phyloP scores from a whole-genome alignment of 2,888 invertebrate genomes.

The Chymomyza procnemis region DNA sequence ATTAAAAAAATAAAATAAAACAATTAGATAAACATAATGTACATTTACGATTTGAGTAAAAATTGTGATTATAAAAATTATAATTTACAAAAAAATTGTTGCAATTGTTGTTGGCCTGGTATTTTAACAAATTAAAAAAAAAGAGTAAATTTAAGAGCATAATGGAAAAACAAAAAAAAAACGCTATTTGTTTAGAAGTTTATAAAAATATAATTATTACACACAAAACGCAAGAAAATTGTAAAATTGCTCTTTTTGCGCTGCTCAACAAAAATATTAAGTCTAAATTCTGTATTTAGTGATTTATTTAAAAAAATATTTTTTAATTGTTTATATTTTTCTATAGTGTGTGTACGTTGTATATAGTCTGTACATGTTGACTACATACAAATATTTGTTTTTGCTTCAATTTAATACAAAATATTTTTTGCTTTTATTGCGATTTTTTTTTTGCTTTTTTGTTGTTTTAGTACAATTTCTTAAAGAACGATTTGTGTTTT shows the following conservation, averaged over 20 bases:
- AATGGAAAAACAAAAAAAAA: slow-evolving; percentile 37
- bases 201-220: slow-evolving; percentile 55
- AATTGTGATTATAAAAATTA: slow-evolving; percentile 31
- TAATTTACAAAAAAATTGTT: slow-evolving; percentile 28
- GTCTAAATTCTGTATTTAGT: slow-evolving; percentile 28
- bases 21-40: slow-evolving; percentile 6
- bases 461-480: slow-evolving; percentile 47
- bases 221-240: slow-evolving; percentile 46
- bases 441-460: slow-evolving; percentile 21
- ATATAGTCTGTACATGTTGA: slow-evolving; percentile 38
- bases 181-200: slow-evolving; percentile 52
- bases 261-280: slow-evolving; percentile 42
- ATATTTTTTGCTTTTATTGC: slow-evolving; percentile 40
- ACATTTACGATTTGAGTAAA: not conserved
- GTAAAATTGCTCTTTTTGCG: slow-evolving; percentile 25
- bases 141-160: not conserved
- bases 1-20: slow-evolving; percentile 44
- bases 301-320: not conserved
- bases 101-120: slow-evolving; percentile 33
- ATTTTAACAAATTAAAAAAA: not conserved
- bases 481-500: slow-evolving; percentile 39
- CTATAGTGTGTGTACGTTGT: slow-evolving; percentile 4
- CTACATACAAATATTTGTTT: slow-evolving; percentile 7
- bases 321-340: slow-evolving; percentile 2
- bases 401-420: slow-evolving; percentile 37